Base-by-base conservation (phyloP, 2,888 invertebrate species). In the Panzeria rudis region DNA sequence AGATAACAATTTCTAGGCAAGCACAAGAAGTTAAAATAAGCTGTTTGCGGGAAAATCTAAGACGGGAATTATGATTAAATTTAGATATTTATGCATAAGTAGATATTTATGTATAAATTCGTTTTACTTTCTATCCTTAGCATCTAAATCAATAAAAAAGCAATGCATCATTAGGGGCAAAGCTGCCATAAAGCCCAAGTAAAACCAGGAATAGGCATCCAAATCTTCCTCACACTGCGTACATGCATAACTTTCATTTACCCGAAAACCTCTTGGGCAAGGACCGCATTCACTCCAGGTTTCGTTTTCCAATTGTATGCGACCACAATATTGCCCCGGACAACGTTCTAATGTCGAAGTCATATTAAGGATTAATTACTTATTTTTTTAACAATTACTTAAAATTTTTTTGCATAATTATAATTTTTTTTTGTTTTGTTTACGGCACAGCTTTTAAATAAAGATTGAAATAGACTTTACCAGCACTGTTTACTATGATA, bases 171-270 rank as follows among this genome's bases (percentile, higher is more conserved):
- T 95, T 54, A 99, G 93, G 0, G 98, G 97, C 56, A 98, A 91
- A 17, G 98, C 92, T 0, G 96, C 97, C 97, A 99, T 98, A 90
- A 99, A 99, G 1, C 97, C 97, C n/a, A 99, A 94, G 25, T 99
- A 94, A 59, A 98, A 94, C 97, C 98, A 98, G 89, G 98, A 98
- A 90, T 99, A 98, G 52, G 97, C 94, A 15, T 95, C 94, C 0
- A 97, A 96, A 44, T 94, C 93, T 73, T 96, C 95, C 1, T 94
- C 94, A 90, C 98, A 99, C 2, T 94, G 94, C 20, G 94, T 92
- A 91, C 98, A 98, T 52, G 96, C 95, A 54, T 87, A 91, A 76
- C 96, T 97, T 0, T 95, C 94, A 64, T 91, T 94, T 56, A 96
- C 95, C 38, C 96, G 93, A 89, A 94, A 97, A 0, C 98, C 98